phyloP scores from a whole-genome alignment of 2,888 invertebrate genomes.

The Agonopterix subpropinquella region DNA sequence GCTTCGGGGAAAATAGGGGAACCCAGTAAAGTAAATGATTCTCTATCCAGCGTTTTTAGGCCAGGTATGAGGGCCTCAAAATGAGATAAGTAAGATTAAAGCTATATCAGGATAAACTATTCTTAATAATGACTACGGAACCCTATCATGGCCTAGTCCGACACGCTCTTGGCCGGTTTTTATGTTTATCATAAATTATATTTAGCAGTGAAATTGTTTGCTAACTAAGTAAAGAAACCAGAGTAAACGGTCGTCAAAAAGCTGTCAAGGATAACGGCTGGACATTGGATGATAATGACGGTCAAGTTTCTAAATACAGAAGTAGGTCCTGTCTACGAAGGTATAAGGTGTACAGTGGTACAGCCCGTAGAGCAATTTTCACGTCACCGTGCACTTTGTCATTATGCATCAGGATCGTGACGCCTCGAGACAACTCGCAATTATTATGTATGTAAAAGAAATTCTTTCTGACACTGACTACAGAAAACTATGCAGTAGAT shows the following conservation, averaged over 20 bases:
- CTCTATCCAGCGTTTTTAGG: too few relatives aligned
- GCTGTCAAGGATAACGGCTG: slow-evolving; percentile 4
- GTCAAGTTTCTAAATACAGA: slow-evolving; percentile 21
- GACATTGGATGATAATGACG: slow-evolving; percentile 24
- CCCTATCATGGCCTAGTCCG: too few relatives aligned
- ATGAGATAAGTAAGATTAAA: too few relatives aligned
- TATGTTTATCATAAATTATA: too few relatives aligned
- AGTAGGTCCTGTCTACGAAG: slow-evolving; percentile 8
- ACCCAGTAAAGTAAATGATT: too few relatives aligned
- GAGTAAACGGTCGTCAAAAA: slow-evolving; percentile 2
- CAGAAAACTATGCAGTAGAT: slow-evolving; percentile 35
- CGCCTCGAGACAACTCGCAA: slow-evolving; percentile 73
- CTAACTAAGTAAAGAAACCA: not conserved
- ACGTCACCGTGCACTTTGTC: slow-evolving; percentile 73
- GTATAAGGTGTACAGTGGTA: slow-evolving; percentile 20
- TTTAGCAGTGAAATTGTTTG: too few relatives aligned
- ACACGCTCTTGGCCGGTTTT: too few relatives aligned
- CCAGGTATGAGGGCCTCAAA: too few relatives aligned
- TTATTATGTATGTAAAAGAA: slow-evolving; percentile 75
- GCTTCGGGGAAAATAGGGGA: too few relatives aligned
- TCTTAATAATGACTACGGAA: too few relatives aligned
- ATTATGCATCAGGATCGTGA: slow-evolving; percentile 74
- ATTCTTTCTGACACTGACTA: slow-evolving; percentile 61
- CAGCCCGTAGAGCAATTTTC: slow-evolving; percentile 65
- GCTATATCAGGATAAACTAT: too few relatives aligned